A percentile compares a stretch with the other conserved stretches of the same genome.
Conservation (phyloP, 2,888 invertebrate species). For the Drosophila buzzatii region DNA sequence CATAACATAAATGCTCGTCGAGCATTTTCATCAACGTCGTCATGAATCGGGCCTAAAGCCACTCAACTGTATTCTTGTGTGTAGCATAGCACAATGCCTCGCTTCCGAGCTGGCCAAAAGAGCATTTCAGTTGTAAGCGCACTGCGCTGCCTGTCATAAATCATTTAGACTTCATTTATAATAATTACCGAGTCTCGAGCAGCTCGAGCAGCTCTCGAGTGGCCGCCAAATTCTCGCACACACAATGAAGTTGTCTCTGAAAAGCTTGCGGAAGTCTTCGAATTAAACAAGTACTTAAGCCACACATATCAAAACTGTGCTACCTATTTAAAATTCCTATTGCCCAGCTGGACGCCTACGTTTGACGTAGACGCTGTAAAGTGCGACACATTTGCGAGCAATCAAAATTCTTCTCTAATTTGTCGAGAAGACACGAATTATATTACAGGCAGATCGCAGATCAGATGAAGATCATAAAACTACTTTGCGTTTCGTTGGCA, state of each 20-base stretch:
- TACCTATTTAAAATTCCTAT: conserved; percentile 10
- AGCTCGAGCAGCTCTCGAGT: conserved; percentile 51
- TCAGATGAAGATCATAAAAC: conserved; percentile 17
- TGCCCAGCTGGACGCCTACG: conserved; percentile 19
- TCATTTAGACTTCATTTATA: conserved; percentile 77
- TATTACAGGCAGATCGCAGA: conserved; percentile 22
- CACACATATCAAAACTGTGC: conserved; percentile 21
- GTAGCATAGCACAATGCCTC: conserved; percentile 16
- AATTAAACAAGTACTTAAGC: conserved; percentile 29
- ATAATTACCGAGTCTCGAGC: conserved; percentile 60
- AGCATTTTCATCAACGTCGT: conserved; percentile 62
- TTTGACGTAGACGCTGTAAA: conserved; percentile 13
- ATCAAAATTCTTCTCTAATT: conserved; percentile 61
- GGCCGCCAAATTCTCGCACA: conserved; percentile 42
- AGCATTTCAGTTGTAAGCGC: conserved; percentile 66
- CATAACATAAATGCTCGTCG: conserved; percentile 42
- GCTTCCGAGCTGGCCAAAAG: conserved; percentile 55
- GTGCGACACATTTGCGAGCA: conserved; percentile 34
- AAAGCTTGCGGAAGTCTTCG: conserved; percentile 67
- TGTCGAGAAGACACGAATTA: conserved; percentile 47
- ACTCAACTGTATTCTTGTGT: conserved; percentile 43
- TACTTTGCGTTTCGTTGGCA: not conserved
- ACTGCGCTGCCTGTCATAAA: conserved; percentile 63
- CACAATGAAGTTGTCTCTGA: conserved; percentile 68
- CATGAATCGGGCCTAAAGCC: conserved; percentile 43